Evolutionary conservation across 2,113 vertebrate species (phyloP).

Genomic region (Tor tambroides): DNA sequence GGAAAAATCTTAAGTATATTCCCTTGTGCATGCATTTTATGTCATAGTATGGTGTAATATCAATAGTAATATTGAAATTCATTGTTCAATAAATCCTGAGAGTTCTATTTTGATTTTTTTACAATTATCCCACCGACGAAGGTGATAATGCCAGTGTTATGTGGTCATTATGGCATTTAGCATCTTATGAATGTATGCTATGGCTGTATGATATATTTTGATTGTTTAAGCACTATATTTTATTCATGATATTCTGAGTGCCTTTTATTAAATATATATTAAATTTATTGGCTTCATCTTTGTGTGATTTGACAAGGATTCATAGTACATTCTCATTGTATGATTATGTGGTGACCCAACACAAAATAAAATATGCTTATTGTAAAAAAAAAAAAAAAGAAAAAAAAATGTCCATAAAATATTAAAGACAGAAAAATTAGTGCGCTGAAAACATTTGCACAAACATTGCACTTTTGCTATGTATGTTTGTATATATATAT

Average conservation of each 20-base stretch:
- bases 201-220: constrained; percentile 63
- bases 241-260: constrained; percentile 74
- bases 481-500: no score
- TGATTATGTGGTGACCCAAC: neutral
- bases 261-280: constrained; percentile 78
- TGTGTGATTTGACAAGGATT: constrained; percentile 23
- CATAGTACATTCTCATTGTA: neutral
- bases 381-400: neutral
- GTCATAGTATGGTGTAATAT: constrained; percentile 27
- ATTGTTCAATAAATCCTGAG: neutral
- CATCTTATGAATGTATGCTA: constrained; percentile 57
- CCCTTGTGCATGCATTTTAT: constrained; percentile 46
- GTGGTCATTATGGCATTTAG: constrained; percentile 45
- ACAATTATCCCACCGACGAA: constrained; percentile 10
- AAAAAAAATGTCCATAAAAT: neutral
- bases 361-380: neutral
- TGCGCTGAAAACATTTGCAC: neutral
- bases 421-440: neutral
- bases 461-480: no score
- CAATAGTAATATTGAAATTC: constrained; percentile 20
- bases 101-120: constrained; percentile 39
- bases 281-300: constrained; percentile 44
- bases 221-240: constrained; percentile 67
- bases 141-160: constrained; percentile 43
- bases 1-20: constrained; percentile 13